Evolutionary conservation across 2,888 invertebrate species (phyloP), one percentile per base, ranked within the genome.

Genomic region (Allolobophora icterica): DNA sequence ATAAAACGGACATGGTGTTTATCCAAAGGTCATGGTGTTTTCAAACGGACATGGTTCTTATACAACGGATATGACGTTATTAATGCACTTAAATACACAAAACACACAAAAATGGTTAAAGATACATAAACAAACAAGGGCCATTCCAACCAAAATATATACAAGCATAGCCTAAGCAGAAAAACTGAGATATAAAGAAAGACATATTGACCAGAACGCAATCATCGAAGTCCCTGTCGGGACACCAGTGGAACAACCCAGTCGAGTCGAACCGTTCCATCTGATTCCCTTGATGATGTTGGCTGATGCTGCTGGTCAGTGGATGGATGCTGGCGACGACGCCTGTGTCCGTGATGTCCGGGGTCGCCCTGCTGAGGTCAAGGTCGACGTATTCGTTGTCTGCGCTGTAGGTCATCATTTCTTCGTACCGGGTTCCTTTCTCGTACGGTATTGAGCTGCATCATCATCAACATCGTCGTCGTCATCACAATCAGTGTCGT

Each of bases 181-280:
- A 13, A 52, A 24, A n/a, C n/a, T n/a, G n/a, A n/a, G n/a, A n/a
- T n/a, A n/a, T 71, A 71, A 30, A n/a, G 5, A 71, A 71, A 71
- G 30, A 8, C n/a, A 71, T n/a, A 11, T 33, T 92, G 96, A 98
- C 98, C 97, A 99, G 96, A 96, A 99, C 98, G 96, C 99, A 99
- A 96, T 99, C 99, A 96, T 99, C 99, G 95, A 99, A 97, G 95
- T 97, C 97, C 95, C 98, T 97, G 92, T 99, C 98, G 91, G 99
- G 99, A 95, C 99, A 99, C 99, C 99, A 99, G 96, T 99, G 99
- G 96, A 99, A 99, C 99, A 99, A 99, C 93, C 99, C 99, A 93
- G 99, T 99, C 94, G 99, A 99, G 96, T 99, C 99, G 96, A 99
- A 95, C 91, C 94, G 94, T 4, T 94, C 92, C 87, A 24, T 17